phyloP scores from a whole-genome alignment of 2,113 vertebrate genomes.

The Triplophysa siluroides region DNA sequence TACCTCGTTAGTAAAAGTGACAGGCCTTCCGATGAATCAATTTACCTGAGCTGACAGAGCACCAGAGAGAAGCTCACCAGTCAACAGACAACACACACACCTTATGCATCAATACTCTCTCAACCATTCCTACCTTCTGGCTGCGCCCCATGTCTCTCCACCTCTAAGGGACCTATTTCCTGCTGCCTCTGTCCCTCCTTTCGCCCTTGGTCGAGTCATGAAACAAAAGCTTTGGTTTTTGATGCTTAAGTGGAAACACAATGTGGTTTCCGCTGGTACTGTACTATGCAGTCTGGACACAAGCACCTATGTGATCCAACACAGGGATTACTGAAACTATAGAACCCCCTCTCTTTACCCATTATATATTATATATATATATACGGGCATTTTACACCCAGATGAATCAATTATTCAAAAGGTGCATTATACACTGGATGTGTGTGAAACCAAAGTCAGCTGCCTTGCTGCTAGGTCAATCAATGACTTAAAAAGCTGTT shows the following conservation, averaged over 20 bases:
- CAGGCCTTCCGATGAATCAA: slow-evolving; percentile 35
- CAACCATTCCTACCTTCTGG: slow-evolving; percentile 15
- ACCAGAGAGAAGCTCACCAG: slow-evolving; percentile 24
- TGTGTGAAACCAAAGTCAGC: not conserved
- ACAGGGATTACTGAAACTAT: not conserved
- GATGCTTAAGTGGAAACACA: not conserved
- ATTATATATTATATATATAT: not conserved
- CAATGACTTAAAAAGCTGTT: not conserved
- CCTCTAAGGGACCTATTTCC: slow-evolving; percentile 27
- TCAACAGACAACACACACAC: slow-evolving; percentile 27
- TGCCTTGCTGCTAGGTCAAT: not conserved
- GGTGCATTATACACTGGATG: not conserved
- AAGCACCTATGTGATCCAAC: slow-evolving; percentile 24
- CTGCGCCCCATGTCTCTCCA: slow-evolving; percentile 1
- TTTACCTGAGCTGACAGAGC: slow-evolving; percentile 37
- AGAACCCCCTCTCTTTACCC: not conserved
- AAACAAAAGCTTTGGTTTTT: not conserved
- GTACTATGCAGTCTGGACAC: slow-evolving; percentile 7
- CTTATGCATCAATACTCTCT: slow-evolving; percentile 15
- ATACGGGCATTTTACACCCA: not conserved
- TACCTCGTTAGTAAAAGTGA: slow-evolving; percentile 23
- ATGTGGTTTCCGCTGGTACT: not conserved
- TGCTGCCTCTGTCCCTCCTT: slow-evolving; percentile 15
- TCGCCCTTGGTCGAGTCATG: slow-evolving; percentile 5
- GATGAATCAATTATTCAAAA: slow-evolving; percentile 34